These are phyloP conservation scores for Chloromyia formosa DNA, from an alignment of 2,888 invertebrate genomes.

Conservation along the genomic window DNA sequence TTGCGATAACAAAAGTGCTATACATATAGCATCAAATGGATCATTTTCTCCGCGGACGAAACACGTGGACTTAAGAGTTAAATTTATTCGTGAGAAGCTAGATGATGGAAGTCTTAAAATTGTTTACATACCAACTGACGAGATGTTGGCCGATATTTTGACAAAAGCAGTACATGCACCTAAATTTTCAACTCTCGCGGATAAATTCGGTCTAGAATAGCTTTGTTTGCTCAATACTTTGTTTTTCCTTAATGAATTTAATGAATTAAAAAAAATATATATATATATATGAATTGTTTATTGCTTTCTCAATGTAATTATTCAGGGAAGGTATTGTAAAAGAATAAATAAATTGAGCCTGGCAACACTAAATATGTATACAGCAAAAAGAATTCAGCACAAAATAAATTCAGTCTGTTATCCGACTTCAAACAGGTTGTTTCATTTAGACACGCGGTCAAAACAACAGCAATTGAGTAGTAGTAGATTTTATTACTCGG, in stretches of 20 bases:
- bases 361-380: too few relatives aligned
- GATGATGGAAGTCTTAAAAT: background rate
- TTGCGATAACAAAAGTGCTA: slow-evolving; percentile 2
- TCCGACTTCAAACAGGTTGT: too few relatives aligned
- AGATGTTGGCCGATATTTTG: background rate
- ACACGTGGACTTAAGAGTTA: background rate
- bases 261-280: too few relatives aligned
- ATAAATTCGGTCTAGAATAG: background rate
- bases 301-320: too few relatives aligned
- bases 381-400: too few relatives aligned
- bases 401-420: too few relatives aligned
- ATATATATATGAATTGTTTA: too few relatives aligned
- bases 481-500: too few relatives aligned
- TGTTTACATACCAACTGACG: background rate
- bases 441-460: too few relatives aligned
- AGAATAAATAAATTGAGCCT: too few relatives aligned
- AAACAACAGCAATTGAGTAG: too few relatives aligned
- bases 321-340: too few relatives aligned
- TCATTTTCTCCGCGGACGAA: background rate
- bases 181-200: background rate
- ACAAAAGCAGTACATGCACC: background rate
- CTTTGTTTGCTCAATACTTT: background rate
- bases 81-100: background rate
- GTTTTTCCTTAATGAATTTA: background rate
- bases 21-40: background rate